Evolutionary conservation across 2,113 vertebrate species (phyloP).

Genomic region (Nesogale talazaci): DNA sequence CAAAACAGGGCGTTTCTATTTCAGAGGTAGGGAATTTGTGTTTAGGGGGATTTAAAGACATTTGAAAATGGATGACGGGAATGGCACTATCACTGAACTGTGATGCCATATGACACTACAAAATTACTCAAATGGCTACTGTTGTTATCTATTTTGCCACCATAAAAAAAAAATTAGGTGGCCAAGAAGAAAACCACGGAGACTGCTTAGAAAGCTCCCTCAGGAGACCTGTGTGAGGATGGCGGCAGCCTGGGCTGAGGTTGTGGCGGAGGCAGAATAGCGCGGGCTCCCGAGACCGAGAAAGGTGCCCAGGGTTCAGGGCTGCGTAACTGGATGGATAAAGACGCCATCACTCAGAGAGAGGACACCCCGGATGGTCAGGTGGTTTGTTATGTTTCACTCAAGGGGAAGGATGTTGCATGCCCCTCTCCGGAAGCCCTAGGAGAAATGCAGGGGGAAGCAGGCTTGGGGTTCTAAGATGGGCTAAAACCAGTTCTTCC

Average conservation of each 20-base stretch:
- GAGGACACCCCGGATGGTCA: not conserved
- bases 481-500: conserved; percentile 11
- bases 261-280: not conserved
- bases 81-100: not conserved
- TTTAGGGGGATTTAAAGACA: not conserved
- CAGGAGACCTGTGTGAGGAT: not conserved
- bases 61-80: not conserved
- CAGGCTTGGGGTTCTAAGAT: not conserved
- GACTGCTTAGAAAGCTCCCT: conserved; percentile 11
- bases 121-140: not conserved
- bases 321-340: not conserved
- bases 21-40: not conserved
- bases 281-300: not conserved
- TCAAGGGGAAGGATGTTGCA: not conserved
- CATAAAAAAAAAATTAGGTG: not conserved
- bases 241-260: not conserved
- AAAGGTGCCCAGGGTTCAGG: not conserved
- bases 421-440: not conserved
- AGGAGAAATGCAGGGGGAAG: conserved; percentile 13
- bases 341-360: not conserved
- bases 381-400: not conserved
- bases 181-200: not conserved
- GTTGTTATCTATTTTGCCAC: not conserved
- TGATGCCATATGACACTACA: not conserved
- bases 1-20: not conserved